phyloP scores from a whole-genome alignment of 1,140 invertebrate genomes.

The Pararge aegeria region DNA sequence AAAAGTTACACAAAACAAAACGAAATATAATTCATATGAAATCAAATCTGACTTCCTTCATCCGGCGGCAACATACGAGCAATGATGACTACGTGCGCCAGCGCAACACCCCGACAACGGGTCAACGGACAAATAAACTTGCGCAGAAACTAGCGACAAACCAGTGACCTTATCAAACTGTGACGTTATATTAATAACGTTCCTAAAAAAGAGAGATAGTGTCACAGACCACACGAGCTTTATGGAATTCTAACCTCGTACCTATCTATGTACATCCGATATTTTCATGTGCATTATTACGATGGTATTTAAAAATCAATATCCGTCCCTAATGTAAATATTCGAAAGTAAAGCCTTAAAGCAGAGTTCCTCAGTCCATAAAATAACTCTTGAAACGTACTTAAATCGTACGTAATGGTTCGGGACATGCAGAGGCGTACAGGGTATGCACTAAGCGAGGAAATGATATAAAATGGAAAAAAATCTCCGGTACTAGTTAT shows the following conservation, averaged over 20 bases:
- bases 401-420: no score
- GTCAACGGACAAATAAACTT: constrained; percentile 67
- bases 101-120: constrained; percentile 42
- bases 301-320: no score
- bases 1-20: constrained; percentile 3
- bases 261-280: not conserved
- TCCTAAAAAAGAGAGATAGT: not conserved
- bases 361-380: no score
- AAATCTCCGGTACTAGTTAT: no score
- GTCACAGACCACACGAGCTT: not conserved
- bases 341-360: no score
- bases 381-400: no score
- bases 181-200: constrained; percentile 37
- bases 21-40: constrained; percentile 9
- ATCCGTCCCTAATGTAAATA: no score
- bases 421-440: no score
- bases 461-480: no score
- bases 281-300: no score
- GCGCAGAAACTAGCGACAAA: constrained; percentile 54
- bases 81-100: constrained; percentile 34
- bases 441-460: no score
- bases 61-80: constrained; percentile 17
- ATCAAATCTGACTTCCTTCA: constrained; percentile 8
- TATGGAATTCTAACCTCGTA: not conserved
- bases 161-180: constrained; percentile 58